A percentile compares a stretch with the other conserved stretches of the same genome.
Evolutionary conservation across 2,797 vertebrate genomes (phyloP).

Genomic region (Muraenolepis orangiensis): DNA sequence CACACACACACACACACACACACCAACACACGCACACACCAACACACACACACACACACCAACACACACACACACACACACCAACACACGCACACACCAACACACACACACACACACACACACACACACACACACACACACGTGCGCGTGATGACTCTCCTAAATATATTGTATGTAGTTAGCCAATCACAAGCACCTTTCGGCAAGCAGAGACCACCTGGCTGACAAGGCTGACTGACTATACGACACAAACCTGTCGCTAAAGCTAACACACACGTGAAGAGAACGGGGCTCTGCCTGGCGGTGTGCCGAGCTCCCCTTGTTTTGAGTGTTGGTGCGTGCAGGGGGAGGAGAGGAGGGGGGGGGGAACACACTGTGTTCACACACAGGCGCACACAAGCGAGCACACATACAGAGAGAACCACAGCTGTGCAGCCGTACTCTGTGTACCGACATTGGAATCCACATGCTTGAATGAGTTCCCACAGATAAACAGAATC

Average conservation of each 20-base stretch:
- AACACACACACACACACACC: background rate
- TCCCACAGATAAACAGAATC: slow-evolving; percentile 65
- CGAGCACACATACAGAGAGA: slow-evolving; percentile 20
- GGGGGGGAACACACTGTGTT: too few relatives aligned
- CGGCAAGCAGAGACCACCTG: background rate
- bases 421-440: background rate
- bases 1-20: slow-evolving; percentile 3
- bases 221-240: too few relatives aligned
- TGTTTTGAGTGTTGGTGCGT: background rate
- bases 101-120: slow-evolving; percentile 6
- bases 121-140: slow-evolving; percentile 3
- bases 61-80: background rate
- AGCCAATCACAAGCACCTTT: background rate
- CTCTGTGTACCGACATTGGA: slow-evolving; percentile 30
- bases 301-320: too few relatives aligned
- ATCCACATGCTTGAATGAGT: slow-evolving; percentile 57
- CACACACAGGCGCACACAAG: slow-evolving; percentile 14
- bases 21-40: too few relatives aligned
- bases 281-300: too few relatives aligned
- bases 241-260: too few relatives aligned
- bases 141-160: too few relatives aligned
- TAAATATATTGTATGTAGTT: background rate
- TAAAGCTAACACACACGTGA: too few relatives aligned
- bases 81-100: too few relatives aligned
- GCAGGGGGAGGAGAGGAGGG: background rate